Conservation (phyloP, 2,113 vertebrate genomes). For the Phaetusa simplex region DNA sequence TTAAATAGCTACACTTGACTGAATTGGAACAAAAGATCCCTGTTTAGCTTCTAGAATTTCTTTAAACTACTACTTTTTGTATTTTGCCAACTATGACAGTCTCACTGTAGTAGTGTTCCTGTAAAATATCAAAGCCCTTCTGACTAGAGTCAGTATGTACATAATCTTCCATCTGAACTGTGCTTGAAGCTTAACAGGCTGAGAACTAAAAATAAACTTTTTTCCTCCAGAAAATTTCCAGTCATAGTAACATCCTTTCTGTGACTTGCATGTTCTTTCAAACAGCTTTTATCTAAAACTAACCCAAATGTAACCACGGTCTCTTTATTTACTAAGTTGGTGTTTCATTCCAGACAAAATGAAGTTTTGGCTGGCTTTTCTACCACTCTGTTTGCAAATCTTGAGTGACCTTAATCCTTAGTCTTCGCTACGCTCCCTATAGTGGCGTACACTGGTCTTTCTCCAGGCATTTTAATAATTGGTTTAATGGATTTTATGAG, state of each 20-base stretch:
- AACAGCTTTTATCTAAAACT: neutral
- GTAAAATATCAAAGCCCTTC: constrained; percentile 17
- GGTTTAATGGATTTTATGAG: neutral
- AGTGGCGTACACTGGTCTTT: neutral
- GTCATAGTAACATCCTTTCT: neutral
- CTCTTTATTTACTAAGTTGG: neutral
- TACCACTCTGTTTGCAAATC: neutral
- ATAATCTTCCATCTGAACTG: neutral
- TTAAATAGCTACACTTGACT: neutral
- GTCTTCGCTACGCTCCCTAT: neutral
- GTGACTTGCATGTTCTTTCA: neutral
- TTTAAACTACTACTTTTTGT: constrained; percentile 24
- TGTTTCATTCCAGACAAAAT: neutral
- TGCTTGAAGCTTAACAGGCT: neutral
- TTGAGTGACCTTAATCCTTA: neutral
- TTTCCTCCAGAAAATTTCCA: neutral
- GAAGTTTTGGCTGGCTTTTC: neutral
- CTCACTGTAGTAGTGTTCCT: constrained; percentile 42
- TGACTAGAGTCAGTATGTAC: neutral
- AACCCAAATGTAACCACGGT: neutral
- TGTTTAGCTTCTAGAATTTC: neutral
- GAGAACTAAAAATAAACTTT: constrained; percentile 32
- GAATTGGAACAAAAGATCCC: neutral
- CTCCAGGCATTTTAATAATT: neutral
- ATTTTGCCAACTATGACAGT: constrained; percentile 9